Conservation (phyloP, 2,113 vertebrate species). For the Terrapene triunguis region DNA sequence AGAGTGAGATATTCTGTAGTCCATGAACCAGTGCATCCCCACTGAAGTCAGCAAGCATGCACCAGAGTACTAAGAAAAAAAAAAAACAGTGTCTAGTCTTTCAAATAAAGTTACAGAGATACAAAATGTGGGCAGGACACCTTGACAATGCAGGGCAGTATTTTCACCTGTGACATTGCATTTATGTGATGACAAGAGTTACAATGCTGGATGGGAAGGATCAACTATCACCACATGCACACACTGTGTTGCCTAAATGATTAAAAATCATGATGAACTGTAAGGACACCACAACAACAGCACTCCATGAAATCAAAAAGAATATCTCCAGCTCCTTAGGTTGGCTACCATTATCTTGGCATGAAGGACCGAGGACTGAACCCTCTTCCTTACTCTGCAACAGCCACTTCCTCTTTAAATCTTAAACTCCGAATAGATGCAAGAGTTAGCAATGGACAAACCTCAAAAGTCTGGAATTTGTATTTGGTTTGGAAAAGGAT, state of each 20-base stretch:
- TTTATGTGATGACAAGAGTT: neutral
- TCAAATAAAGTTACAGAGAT: fast-evolving
- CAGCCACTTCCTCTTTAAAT: neutral
- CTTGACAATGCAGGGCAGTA: neutral
- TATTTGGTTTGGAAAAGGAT: neutral
- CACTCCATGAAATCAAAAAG: neutral
- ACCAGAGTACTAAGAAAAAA: neutral
- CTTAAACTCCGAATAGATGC: too few species aligned
- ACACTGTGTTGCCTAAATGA: neutral
- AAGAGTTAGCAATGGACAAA: neutral
- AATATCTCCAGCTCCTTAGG: neutral
- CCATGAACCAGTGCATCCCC: neutral
- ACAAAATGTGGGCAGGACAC: neutral
- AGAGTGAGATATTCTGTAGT: fast-evolving
- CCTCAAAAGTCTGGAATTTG: neutral
- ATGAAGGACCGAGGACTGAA: neutral
- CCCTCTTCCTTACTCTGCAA: neutral
- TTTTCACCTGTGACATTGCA: fast-evolving
- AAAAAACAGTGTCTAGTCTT: neutral
- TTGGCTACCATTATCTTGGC: neutral
- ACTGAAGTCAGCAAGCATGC: neutral
- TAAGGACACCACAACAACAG: fast-evolving
- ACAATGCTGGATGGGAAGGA: fast-evolving
- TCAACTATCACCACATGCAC: fast-evolving
- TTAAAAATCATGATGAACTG: neutral